Evolutionary conservation across 2,888 invertebrate species (phyloP).

Genomic region (Creontiades dilutus): DNA sequence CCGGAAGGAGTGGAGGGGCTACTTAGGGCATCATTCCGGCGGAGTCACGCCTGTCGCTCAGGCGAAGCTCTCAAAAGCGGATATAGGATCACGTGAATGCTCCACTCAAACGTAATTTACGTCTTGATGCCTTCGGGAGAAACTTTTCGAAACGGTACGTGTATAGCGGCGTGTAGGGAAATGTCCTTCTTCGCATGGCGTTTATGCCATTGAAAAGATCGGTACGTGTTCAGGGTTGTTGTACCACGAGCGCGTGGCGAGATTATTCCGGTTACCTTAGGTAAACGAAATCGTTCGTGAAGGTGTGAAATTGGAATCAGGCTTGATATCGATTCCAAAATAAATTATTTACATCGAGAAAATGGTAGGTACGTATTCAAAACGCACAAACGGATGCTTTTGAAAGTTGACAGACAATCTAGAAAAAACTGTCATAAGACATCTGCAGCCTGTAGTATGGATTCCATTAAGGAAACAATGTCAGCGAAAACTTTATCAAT

Average conservation of each 20-base stretch:
- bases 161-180: neutral
- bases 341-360: too few relatives aligned
- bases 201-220: neutral
- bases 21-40: neutral
- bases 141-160: neutral
- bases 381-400: too few relatives aligned
- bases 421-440: too few relatives aligned
- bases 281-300: neutral
- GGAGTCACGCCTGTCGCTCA: constrained; percentile 16
- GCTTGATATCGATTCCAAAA: too few relatives aligned
- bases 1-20: neutral
- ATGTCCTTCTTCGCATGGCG: neutral
- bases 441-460: too few relatives aligned
- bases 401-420: too few relatives aligned
- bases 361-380: too few relatives aligned
- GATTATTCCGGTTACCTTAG: neutral
- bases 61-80: constrained; percentile 4
- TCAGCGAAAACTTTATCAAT: too few relatives aligned
- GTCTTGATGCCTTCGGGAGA: neutral
- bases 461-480: too few relatives aligned
- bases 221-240: neutral
- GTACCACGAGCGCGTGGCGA: neutral
- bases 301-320: neutral
- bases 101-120: neutral
- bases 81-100: neutral